Evolutionary conservation across 2,888 invertebrate species (phyloP).

Genomic region (Stenurella melanura): DNA sequence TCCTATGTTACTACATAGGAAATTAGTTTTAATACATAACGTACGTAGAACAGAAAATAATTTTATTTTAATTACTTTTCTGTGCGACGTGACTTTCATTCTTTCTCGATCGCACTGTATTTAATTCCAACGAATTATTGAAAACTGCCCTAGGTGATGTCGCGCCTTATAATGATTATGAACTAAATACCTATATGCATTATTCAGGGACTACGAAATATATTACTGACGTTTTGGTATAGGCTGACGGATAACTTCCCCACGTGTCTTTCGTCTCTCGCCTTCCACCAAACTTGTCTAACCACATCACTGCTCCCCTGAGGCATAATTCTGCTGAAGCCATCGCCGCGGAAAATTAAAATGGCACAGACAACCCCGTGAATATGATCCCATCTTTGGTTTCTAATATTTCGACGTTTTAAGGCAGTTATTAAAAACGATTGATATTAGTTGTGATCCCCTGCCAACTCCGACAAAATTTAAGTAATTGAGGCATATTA

Average conservation of each 20-base stretch:
- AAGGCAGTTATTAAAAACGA: constrained; percentile 11
- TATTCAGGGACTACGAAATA: constrained; percentile 53
- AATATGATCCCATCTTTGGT: constrained; percentile 44
- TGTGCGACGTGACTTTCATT: too few relatives aligned
- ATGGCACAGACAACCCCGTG: constrained; percentile 56
- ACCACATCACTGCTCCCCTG: constrained; percentile 58
- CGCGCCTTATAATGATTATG: constrained; percentile 32
- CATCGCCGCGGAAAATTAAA: constrained; percentile 66
- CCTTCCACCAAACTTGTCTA: constrained; percentile 45
- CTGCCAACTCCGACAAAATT: too few relatives aligned
- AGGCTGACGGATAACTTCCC: constrained; percentile 53
- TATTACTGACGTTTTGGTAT: constrained; percentile 51
- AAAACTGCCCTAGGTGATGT: constrained; percentile 33
- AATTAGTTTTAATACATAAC: too few relatives aligned
- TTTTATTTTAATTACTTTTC: too few relatives aligned
- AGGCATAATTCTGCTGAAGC: constrained; percentile 64
- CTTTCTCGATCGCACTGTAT: too few relatives aligned
- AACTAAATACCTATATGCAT: constrained; percentile 49
- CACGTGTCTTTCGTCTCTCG: constrained; percentile 51
- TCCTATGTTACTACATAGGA: too few relatives aligned
- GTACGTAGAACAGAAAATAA: too few relatives aligned
- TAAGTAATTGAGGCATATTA: too few relatives aligned
- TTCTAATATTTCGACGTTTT: constrained; percentile 27
- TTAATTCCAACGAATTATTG: constrained; percentile 43
- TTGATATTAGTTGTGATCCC: too few relatives aligned